Conservation (phyloP, 2,888 invertebrate genomes). For the Octodonta nipae region DNA sequence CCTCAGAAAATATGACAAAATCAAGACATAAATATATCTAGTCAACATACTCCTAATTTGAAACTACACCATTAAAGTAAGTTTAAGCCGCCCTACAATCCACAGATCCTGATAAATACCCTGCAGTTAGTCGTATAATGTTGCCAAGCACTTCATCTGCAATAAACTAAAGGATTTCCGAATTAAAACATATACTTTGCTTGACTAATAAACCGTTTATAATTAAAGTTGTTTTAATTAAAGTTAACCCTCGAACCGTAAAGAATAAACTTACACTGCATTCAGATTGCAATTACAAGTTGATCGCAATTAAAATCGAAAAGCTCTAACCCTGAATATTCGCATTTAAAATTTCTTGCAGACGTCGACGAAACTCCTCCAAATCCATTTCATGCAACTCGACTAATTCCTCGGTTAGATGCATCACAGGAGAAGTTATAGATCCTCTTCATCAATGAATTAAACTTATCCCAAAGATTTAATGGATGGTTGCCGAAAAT, state of each 20-base stretch:
- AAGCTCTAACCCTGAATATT: conserved; percentile 19
- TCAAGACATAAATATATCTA: too few species aligned
- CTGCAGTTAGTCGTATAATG: neutral
- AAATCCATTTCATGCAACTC: too few species aligned
- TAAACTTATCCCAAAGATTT: too few species aligned
- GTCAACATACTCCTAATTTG: too few species aligned
- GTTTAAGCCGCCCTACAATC: conserved; percentile 9
- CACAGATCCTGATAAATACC: conserved; percentile 6
- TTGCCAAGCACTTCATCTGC: conserved; percentile 5
- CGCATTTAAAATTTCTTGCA: conserved; percentile 21
- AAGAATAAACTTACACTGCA: conserved; percentile 23
- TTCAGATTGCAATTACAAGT: conserved; percentile 31
- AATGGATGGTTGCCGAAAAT: too few species aligned
- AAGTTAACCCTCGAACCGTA: conserved; percentile 21
- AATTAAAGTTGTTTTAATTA: conserved; percentile 27
- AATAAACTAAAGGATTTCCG: conserved; percentile 7
- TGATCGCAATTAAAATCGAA: conserved; percentile 31
- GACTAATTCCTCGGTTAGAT: too few species aligned
- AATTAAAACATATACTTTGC: conserved; percentile 12
- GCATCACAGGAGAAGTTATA: too few species aligned
- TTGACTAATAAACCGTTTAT: conserved; percentile 21
- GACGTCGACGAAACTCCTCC: conserved; percentile 19
- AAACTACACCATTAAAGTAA: too few species aligned
- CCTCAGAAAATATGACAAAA: too few species aligned
- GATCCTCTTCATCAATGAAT: too few species aligned